Percentiles rank a stretch among this genome's conserved stretches.
These are phyloP conservation scores for Mystacides longicornis DNA, from an alignment of 2,888 invertebrate species.

Conservation along the genomic window DNA sequence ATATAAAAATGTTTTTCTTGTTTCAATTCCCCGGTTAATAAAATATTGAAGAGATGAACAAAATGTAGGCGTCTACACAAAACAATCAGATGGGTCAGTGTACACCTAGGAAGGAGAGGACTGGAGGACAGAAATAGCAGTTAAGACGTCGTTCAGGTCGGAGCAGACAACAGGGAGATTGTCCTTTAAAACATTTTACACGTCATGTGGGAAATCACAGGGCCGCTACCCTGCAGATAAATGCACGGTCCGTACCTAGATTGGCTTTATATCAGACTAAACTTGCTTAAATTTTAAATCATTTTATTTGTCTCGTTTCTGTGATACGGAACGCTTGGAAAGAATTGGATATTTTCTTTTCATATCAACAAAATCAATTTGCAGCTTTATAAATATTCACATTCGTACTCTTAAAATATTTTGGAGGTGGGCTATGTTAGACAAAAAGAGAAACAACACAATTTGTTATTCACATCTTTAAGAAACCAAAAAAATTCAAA, in stretches of 20 bases:
- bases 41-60: slow-evolving; percentile 1
- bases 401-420: too few species aligned
- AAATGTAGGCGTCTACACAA: slow-evolving; percentile 6
- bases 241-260: slow-evolving; percentile 27
- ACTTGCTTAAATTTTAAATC: too few species aligned
- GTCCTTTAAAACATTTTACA: slow-evolving; percentile 35
- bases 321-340: too few species aligned
- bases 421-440: too few species aligned
- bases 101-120: not conserved
- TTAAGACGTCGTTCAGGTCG: not conserved
- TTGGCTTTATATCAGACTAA: too few species aligned
- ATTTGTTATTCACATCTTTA: too few species aligned
- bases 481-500: too few species aligned
- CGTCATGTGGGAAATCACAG: slow-evolving; percentile 44
- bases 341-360: too few species aligned
- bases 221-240: slow-evolving; percentile 23
- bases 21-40: not conserved
- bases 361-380: too few species aligned
- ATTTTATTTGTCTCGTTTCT: too few species aligned
- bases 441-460: too few species aligned
- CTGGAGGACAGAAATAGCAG: slow-evolving; percentile 2
- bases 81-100: slow-evolving; percentile 17
- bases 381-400: too few species aligned
- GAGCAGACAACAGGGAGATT: not conserved
- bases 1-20: not conserved